Percentiles rank a stretch among this genome's conserved stretches.
These are phyloP conservation scores for Diarsia rubi DNA, from an alignment of 2,888 invertebrate species.

Conservation along the genomic window DNA sequence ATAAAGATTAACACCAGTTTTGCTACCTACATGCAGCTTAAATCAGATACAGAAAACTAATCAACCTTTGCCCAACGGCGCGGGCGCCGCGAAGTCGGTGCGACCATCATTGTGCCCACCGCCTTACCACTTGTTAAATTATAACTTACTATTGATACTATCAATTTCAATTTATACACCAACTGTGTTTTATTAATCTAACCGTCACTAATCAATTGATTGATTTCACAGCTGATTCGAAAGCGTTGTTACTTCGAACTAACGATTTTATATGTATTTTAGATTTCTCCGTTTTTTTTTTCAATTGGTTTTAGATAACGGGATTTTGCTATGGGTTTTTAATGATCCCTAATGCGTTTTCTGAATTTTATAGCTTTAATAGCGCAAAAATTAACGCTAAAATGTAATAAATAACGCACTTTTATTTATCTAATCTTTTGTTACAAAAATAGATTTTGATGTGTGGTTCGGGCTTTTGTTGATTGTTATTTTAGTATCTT, in stretches of 20 bases:
- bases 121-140: conserved; percentile 63
- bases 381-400: conserved; percentile 46
- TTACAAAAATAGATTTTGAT: conserved; percentile 24
- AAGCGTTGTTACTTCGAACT: conserved; percentile 68
- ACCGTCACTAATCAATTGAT: conserved; percentile 73
- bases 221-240: conserved; percentile 77
- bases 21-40: conserved; percentile 26
- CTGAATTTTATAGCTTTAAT: conserved; percentile 28
- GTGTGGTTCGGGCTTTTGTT: conserved; percentile 3
- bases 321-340: conserved; percentile 59
- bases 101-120: conserved; percentile 43
- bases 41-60: conserved; percentile 60
- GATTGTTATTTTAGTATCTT: conserved; percentile 25
- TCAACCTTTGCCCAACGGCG: conserved; percentile 52
- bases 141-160: conserved; percentile 67
- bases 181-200: conserved; percentile 70
- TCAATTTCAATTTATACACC: conserved; percentile 72
- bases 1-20: conserved; percentile 29
- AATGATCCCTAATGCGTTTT: conserved; percentile 58
- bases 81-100: conserved; percentile 40
- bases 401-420: conserved; percentile 43
- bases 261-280: conserved; percentile 66
- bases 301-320: conserved; percentile 59
- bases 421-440: conserved; percentile 49
- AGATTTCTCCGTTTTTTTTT: conserved; percentile 70